Conservation (phyloP, 2,888 invertebrate species). For the Pycnomerus fuliginosus region DNA sequence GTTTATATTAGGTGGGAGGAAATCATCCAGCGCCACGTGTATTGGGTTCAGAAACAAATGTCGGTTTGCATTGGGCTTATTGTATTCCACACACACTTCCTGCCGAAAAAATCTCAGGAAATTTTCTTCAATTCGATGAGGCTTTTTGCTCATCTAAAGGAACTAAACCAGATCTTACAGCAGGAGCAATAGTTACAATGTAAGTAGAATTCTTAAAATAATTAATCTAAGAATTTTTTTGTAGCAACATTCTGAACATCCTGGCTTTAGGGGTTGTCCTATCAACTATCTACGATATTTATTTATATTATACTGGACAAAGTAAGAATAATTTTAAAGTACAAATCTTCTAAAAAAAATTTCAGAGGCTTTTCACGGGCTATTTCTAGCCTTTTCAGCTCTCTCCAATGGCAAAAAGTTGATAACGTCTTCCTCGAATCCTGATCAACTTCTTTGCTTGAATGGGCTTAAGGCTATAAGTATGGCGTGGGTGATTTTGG, state of each 20-base stretch:
- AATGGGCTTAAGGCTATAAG: constrained; percentile 52
- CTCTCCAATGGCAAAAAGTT: constrained; percentile 18
- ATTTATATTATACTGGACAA: constrained; percentile 1
- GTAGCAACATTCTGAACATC: constrained; percentile 6
- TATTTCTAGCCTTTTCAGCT: constrained; percentile 17
- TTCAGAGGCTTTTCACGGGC: constrained; percentile 8
- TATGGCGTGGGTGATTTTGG: constrained; percentile 53
- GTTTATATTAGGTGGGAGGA: no score
- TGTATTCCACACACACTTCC: constrained; percentile 11
- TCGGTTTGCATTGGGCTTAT: constrained; percentile 8
- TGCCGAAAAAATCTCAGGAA: constrained; percentile 9
- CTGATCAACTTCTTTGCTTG: constrained; percentile 44
- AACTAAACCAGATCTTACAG: constrained; percentile 10
- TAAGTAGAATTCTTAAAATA: neutral
- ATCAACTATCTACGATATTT: constrained; percentile 4
- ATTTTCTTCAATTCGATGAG: constrained; percentile 3
- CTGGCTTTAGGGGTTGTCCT: neutral
- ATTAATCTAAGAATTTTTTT: neutral
- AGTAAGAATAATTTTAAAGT: neutral
- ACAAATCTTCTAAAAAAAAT: constrained; percentile 1
- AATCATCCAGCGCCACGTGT: neutral
- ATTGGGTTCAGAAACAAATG: constrained; percentile 11
- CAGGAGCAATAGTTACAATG: constrained; percentile 18
- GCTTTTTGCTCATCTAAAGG: constrained; percentile 15
- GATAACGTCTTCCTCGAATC: constrained; percentile 5